Percentiles rank a stretch among this genome's conserved stretches.
Evolutionary conservation across 2,113 vertebrate species (phyloP).

Genomic region (Hydropotes inermis): DNA sequence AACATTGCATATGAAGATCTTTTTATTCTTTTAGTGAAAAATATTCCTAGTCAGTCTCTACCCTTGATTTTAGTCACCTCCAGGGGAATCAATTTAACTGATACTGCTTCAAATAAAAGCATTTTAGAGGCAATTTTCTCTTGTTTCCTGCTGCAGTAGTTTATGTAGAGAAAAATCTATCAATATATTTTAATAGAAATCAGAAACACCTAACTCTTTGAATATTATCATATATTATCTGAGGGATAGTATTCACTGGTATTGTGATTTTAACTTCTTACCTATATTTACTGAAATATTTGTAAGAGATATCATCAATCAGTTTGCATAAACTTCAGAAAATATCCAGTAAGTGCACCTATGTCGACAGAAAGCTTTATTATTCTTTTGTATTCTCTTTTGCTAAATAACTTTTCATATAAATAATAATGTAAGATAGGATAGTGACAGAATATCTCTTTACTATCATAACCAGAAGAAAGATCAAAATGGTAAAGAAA

Average conservation of each 20-base stretch:
- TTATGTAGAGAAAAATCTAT: not conserved
- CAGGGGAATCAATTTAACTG: not conserved
- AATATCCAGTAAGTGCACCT: not conserved
- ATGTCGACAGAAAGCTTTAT: not conserved
- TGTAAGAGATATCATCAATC: not conserved
- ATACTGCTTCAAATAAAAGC: constrained; percentile 13
- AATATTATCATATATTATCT: not conserved
- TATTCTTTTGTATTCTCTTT: not conserved
- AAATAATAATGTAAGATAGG: not conserved
- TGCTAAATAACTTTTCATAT: not conserved
- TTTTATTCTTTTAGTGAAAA: not conserved
- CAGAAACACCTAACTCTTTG: not conserved
- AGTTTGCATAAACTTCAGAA: not conserved
- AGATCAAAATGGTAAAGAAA: not conserved
- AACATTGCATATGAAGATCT: not conserved
- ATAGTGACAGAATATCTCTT: not conserved
- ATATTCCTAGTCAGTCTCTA: not conserved
- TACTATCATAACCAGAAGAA: not conserved
- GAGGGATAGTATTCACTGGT: not conserved
- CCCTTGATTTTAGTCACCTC: not conserved
- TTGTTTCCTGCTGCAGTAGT: not conserved
- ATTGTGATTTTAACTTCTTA: not conserved
- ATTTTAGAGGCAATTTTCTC: not conserved
- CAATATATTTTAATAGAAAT: constrained; percentile 5
- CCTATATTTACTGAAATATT: not conserved